These are phyloP conservation scores for Poecilia gillii DNA, from an alignment of 2,797 vertebrate genomes.

Conservation along the genomic window DNA sequence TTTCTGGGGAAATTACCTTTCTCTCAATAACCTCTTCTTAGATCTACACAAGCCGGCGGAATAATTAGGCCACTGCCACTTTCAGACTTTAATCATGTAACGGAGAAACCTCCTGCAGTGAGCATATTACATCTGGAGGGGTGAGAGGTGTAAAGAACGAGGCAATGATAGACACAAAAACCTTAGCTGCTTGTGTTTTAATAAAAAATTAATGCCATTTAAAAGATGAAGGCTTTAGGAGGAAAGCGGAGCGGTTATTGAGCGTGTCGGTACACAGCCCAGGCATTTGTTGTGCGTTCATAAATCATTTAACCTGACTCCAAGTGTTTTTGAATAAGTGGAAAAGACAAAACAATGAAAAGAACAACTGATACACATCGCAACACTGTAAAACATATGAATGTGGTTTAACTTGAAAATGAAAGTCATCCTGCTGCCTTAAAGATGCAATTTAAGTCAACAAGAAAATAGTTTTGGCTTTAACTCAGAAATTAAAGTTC, in stretches of 20 bases:
- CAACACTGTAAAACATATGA: no score
- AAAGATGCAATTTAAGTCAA: no score
- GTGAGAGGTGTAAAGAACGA: constrained; percentile 39
- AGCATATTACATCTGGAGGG: constrained; percentile 73
- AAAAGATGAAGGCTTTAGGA: constrained; percentile 79
- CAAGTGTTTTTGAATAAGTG: background rate
- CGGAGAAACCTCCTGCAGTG: constrained; percentile 74
- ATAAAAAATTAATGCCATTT: constrained; percentile 84
- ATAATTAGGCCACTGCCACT: constrained; percentile 81
- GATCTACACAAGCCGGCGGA: constrained; percentile 64
- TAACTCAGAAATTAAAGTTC: no score
- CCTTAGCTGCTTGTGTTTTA: constrained; percentile 72
- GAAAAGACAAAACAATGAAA: background rate
- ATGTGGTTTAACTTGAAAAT: no score
- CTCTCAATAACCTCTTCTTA: constrained; percentile 52
- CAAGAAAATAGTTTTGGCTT: no score
- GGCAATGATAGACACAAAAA: constrained; percentile 67
- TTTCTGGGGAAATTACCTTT: constrained; percentile 82
- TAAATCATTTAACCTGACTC: constrained; percentile 26
- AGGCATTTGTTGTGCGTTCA: constrained; percentile 21
- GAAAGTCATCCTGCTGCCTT: no score
- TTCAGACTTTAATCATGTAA: constrained; percentile 82
- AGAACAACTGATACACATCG: background rate
- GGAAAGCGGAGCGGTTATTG: constrained; percentile 73
- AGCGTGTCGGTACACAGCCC: constrained; percentile 55